phyloP scores from a whole-genome alignment of 1,140 invertebrate genomes.

The Hycleus cichorii region DNA sequence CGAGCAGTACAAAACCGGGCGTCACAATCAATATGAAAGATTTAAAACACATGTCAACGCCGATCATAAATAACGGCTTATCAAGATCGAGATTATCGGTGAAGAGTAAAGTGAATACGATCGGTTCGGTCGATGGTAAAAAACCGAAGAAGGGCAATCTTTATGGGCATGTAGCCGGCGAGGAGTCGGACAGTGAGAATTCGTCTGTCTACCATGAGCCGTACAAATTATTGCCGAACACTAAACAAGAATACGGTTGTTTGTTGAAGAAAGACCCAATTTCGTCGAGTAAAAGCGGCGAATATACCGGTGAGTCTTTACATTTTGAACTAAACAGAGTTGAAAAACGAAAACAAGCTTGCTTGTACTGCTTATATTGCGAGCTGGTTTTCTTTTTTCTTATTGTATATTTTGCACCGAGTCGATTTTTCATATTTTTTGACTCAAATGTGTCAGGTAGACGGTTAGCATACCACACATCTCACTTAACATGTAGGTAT shows the following conservation, averaged over 20 bases:
- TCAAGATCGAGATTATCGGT: slow-evolving; percentile 45
- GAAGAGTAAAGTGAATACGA: slow-evolving; percentile 40
- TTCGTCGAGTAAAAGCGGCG: slow-evolving; percentile 45
- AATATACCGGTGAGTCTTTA: slow-evolving; percentile 43
- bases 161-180: slow-evolving; percentile 44
- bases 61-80: slow-evolving; percentile 51
- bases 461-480: no score
- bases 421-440: no score
- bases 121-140: slow-evolving; percentile 25
- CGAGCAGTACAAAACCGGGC: slow-evolving; percentile 41
- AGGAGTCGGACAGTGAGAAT: slow-evolving; percentile 52
- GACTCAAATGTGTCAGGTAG: no score
- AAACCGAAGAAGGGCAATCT: slow-evolving; percentile 37
- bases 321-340: neutral
- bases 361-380: no score
- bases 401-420: no score
- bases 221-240: slow-evolving; percentile 48
- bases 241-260: slow-evolving; percentile 47
- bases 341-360: neutral
- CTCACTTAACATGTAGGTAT: no score
- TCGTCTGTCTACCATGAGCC: slow-evolving; percentile 55
- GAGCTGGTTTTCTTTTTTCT: neutral
- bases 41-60: slow-evolving; percentile 49
- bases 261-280: slow-evolving; percentile 46
- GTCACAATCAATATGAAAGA: slow-evolving; percentile 63